A percentile compares a stretch with the other conserved stretches of the same genome.
Conservation (phyloP, 2,797 vertebrate genomes). For the Halcyon chelicuti region DNA sequence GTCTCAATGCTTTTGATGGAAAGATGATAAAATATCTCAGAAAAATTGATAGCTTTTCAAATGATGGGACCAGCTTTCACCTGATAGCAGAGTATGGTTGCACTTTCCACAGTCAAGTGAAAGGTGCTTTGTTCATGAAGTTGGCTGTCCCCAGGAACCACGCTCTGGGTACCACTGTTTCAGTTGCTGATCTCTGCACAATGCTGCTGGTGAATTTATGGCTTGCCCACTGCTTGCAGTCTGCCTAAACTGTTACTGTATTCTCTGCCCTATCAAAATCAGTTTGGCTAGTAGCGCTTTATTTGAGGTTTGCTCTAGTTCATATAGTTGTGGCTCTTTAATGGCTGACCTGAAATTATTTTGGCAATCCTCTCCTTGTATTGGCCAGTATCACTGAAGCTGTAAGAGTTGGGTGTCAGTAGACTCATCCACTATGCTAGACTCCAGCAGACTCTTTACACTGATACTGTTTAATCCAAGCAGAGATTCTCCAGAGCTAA, state of each 20-base stretch:
- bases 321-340: background rate
- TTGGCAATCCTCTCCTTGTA: background rate
- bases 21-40: background rate
- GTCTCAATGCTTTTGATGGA: background rate
- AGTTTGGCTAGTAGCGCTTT: background rate
- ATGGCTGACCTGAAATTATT: background rate
- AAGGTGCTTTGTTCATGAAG: background rate
- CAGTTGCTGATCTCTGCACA: background rate
- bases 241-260: background rate
- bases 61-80: background rate
- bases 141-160: background rate
- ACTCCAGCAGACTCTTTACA: background rate
- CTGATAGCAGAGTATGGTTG: background rate
- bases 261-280: background rate
- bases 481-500: background rate
- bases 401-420: background rate
- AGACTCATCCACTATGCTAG: background rate
- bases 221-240: background rate
- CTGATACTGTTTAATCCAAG: background rate
- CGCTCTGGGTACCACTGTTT: accelerated
- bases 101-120: background rate
- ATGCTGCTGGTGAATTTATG: background rate
- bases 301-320: background rate
- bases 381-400: background rate
- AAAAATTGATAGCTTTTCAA: background rate